Base-by-base conservation (phyloP, 2,888 invertebrate genomes). In the Scaptomyza parva region DNA sequence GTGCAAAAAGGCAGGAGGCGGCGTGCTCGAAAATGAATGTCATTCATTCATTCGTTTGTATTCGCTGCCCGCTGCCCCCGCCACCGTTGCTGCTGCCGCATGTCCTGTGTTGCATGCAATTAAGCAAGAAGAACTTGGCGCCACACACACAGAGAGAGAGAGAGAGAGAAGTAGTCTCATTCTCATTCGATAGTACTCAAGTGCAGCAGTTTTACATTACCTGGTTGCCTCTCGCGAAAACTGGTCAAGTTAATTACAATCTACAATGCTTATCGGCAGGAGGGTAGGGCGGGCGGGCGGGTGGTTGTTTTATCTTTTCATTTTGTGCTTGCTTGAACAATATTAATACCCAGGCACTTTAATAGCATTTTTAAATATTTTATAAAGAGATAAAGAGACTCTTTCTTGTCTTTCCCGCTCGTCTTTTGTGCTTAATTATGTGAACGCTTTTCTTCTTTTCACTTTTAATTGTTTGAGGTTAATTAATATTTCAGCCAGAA, bases 191-290 rank as follows among this genome's bases (percentile, higher is more conserved):
- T 35, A 26, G 30, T 40, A 30, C 39, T 24, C 39, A 35, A 33
- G 24, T 52, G 35, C 65, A 70, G 18, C 65, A 70, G 18, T 18
- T 30, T 26, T n/a, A n/a, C n/a, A n/a, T 11, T 11, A 20, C 43
- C 54, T 65, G 70, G n/a, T n/a, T n/a, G n/a, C n/a, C n/a, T n/a
- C 12, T 35, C 51, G 40, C 45, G 40, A 30, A 30, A 47, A 55
- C 60, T 68, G 83, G 76, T 70, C 84, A 73, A 68, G 88, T 88
- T 88, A 86, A 86, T 86, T 88, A 88, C 86, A 81, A 77, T 84
- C 82, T 81, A 78, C 85, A 86, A 86, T 86, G 88, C 81, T 86
- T 84, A 86, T 84, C 79, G n/a, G n/a, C n/a, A n/a, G n/a, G n/a
- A n/a, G n/a, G n/a, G n/a, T n/a, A n/a, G n/a, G n/a, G n/a, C n/a